A percentile compares a stretch with the other conserved stretches of the same genome.
These are phyloP conservation scores for Elaphurus davidianus DNA, from an alignment of 2,113 vertebrate species.

Conservation along the genomic window DNA sequence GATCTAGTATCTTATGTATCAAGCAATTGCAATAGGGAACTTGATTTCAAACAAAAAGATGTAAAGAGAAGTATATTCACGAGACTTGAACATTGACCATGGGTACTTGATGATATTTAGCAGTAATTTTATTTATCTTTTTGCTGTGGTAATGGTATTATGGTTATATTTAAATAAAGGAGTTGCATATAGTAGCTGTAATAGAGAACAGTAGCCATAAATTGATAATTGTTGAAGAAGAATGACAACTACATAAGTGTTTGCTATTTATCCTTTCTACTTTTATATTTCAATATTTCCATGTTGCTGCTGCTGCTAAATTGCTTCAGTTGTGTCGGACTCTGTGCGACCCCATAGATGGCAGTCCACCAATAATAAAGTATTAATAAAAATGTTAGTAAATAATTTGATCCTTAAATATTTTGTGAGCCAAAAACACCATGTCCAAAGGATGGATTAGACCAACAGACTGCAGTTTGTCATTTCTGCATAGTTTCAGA, in stretches of 20 bases:
- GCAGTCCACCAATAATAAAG: not conserved
- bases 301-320: not conserved
- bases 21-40: not conserved
- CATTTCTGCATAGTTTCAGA: not conserved
- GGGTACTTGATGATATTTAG: not conserved
- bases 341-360: not conserved
- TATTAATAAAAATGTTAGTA: not conserved
- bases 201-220: not conserved
- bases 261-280: not conserved
- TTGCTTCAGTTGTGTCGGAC: fast-evolving
- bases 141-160: not conserved
- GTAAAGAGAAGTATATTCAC: not conserved
- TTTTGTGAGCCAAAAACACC: not conserved
- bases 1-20: not conserved
- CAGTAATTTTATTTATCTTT: not conserved
- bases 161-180: not conserved
- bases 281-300: not conserved
- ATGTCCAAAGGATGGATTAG: not conserved
- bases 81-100: not conserved
- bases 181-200: fast-evolving
- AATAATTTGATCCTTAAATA: not conserved
- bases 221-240: not conserved
- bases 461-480: not conserved
- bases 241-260: not conserved
- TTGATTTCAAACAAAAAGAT: constrained; percentile 10